Conservation (phyloP, 2,797 vertebrate genomes). For the Smutsia temminckii region DNA sequence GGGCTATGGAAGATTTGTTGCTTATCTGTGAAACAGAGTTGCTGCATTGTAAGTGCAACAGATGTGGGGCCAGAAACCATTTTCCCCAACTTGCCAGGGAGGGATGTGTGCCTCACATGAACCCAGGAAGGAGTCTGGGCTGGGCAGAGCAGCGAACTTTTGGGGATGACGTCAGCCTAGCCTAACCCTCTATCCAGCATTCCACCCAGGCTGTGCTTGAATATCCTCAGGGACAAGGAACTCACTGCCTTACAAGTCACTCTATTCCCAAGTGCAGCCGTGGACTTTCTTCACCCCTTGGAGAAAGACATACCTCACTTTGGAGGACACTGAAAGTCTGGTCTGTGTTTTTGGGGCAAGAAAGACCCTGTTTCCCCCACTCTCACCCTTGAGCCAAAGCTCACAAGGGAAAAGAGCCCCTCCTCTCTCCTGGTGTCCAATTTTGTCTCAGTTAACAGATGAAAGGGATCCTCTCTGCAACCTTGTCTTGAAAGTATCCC, state of each 20-base stretch:
- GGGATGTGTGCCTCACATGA: not conserved
- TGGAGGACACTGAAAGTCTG: not conserved
- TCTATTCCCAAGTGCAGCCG: not conserved
- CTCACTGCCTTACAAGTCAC: not conserved
- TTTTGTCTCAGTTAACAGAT: not conserved
- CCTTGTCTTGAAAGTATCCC: not conserved
- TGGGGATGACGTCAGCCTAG: not conserved
- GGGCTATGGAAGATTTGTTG: not conserved
- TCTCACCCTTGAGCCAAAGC: not conserved
- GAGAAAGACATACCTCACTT: not conserved
- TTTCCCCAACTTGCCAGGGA: not conserved
- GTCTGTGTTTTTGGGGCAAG: not conserved
- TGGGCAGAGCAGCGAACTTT: not conserved
- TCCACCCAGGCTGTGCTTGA: not conserved
- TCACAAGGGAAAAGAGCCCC: not conserved
- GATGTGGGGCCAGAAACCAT: not conserved
- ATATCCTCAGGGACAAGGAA: not conserved
- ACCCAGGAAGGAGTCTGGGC: not conserved
- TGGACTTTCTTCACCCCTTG: not conserved
- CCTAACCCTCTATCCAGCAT: not conserved
- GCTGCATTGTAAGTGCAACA: not conserved
- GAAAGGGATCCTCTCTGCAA: not conserved
- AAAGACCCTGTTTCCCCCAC: not conserved
- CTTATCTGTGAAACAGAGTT: not conserved
- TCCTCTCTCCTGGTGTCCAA: not conserved